A percentile compares a stretch with the other conserved stretches of the same genome.
Evolutionary conservation across 2,888 invertebrate species (phyloP).

Genomic region (Ceriagrion tenellum): DNA sequence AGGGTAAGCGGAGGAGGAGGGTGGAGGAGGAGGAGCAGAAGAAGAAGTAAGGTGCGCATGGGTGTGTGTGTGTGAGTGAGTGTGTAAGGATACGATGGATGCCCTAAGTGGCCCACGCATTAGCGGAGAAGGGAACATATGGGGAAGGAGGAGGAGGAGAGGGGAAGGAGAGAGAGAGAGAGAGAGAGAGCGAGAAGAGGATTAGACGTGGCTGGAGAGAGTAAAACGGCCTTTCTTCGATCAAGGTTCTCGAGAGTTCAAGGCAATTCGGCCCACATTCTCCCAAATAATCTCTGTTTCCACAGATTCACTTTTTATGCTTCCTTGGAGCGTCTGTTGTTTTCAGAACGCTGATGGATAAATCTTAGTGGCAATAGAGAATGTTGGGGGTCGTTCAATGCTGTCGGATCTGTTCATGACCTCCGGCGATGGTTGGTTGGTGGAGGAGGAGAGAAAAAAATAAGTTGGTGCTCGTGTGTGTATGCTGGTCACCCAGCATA

Average conservation of each 20-base stretch:
- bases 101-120: constrained; percentile 53
- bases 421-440: no score
- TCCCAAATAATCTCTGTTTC: background rate
- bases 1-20: background rate
- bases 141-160: background rate
- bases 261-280: background rate
- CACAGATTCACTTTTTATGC: background rate
- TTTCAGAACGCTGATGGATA: background rate
- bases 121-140: constrained; percentile 23
- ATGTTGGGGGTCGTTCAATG: no score
- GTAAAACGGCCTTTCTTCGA: background rate
- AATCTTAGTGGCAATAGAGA: no score
- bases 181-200: background rate
- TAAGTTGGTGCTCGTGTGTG: no score
- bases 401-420: no score
- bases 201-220: background rate
- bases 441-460: no score
- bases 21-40: background rate
- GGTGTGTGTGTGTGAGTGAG: background rate
- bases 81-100: background rate
- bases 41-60: no score
- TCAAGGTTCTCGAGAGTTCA: background rate
- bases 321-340: background rate
- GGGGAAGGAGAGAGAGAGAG: background rate
- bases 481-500: no score